Evolutionary conservation across 2,797 vertebrate species (phyloP), one percentile per base, ranked within the genome.

Genomic region (Molossus molossus): DNA sequence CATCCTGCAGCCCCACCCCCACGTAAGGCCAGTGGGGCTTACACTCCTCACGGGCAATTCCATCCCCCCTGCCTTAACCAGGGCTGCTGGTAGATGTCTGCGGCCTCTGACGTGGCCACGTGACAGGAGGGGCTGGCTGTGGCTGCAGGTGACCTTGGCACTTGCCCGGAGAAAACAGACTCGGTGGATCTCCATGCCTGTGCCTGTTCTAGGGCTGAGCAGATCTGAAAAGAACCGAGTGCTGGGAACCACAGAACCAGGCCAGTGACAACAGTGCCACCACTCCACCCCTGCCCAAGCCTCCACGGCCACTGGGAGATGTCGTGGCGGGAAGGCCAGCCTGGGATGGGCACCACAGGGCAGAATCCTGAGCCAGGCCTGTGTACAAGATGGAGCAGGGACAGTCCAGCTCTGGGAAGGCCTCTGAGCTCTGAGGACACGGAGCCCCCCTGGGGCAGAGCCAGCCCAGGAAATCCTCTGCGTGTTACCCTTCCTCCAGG

Each of bases 91-190:
- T 8, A 18, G 37, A 7, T 12, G 10, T 6, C 70, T n/a, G 6
- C 21, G 62, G 67, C 33, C 45, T 69, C 72, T 58, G 29, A 1
- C 2, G 50, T 21, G 20, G 33, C 55, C 17, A n/a, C 5, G 14
- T 13, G 10, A 65, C 40, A 57, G 57, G 21, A 17, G 40, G 17
- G 55, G 10, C 29, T 67, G 70, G 57, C 69, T 75, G 60, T 53
- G 55, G 50, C 83, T 94, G 14, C 45, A 53, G 72, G 58, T 77
- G 90, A 86, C 55, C 33, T 62, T 87, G 77, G 73, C 40, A 73
- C 82, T 57, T 75, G 90, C 73, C 37, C 80, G 9, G 50, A 91
- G 79, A 29, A 95, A 87, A 91, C 33, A 18, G 65, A 94, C 81
- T 80, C 17, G 33, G 76, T 77, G 58, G 50, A 25, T 75, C 8